phyloP scores from a whole-genome alignment of 2,113 vertebrate species.

The Chaetodon auriga region DNA sequence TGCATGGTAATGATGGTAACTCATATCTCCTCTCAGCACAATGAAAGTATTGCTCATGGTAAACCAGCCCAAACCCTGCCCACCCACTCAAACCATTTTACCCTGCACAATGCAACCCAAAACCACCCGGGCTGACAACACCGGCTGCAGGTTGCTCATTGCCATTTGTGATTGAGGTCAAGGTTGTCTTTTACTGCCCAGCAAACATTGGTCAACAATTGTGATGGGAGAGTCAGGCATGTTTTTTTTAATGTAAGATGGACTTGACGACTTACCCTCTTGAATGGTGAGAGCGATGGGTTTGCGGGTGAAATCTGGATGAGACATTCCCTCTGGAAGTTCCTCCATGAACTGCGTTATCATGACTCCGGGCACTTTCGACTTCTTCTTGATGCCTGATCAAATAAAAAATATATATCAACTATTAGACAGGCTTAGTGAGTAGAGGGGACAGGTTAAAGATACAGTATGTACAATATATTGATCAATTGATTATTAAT shows the following conservation, averaged over 20 bases:
- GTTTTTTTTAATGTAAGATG: not conserved
- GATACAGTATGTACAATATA: not conserved
- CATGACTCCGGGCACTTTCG: constrained; percentile 88
- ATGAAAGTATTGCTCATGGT: too few species aligned
- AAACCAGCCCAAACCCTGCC: too few species aligned
- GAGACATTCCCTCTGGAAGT: constrained; percentile 87
- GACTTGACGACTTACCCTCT: constrained; percentile 85
- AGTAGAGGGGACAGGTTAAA: not conserved
- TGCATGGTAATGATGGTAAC: too few species aligned
- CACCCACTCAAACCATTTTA: too few species aligned
- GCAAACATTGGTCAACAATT: too few species aligned
- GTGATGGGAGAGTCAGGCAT: too few species aligned
- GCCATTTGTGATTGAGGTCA: not conserved
- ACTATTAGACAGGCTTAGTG: constrained; percentile 12
- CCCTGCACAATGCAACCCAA: too few species aligned
- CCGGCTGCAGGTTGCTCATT: not conserved
- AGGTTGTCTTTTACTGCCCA: not conserved
- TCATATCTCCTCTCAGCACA: too few species aligned
- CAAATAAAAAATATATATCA: constrained; percentile 19
- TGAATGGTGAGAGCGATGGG: constrained; percentile 90
- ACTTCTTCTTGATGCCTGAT: constrained; percentile 85
- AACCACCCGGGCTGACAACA: too few species aligned
- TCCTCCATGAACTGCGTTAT: constrained; percentile 88
- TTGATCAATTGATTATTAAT: not conserved
- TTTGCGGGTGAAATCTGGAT: constrained; percentile 90